These are phyloP conservation scores for Melikaiella ostensackeni DNA, from an alignment of 2,888 invertebrate genomes.

Conservation along the genomic window DNA sequence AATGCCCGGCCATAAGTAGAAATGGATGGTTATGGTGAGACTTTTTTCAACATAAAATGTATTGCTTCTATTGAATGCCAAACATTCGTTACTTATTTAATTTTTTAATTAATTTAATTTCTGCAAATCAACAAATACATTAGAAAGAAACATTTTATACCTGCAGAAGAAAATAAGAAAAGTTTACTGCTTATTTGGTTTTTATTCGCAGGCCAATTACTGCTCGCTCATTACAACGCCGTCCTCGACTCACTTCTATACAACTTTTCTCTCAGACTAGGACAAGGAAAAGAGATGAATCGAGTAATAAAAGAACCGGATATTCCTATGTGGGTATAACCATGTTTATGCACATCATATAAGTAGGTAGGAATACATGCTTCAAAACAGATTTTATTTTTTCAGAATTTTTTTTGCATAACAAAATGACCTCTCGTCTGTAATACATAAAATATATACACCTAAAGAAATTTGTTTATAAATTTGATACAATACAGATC, in stretches of 20 bases:
- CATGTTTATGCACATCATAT: not conserved
- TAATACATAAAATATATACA: not conserved
- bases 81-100: not conserved
- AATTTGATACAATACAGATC: not conserved
- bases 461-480: not conserved
- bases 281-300: constrained; percentile 58
- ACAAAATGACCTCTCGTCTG: not conserved
- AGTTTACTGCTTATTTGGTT: constrained; percentile 13
- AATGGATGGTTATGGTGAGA: too few relatives aligned
- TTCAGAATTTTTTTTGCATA: not conserved
- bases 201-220: constrained; percentile 31
- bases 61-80: too few relatives aligned
- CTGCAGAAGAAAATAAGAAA: constrained; percentile 3
- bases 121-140: not conserved
- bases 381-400: constrained; percentile 9
- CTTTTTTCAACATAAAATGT: too few relatives aligned
- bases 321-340: constrained; percentile 16
- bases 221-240: constrained; percentile 7
- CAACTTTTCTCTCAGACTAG: constrained; percentile 39
- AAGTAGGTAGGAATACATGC: not conserved
- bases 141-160: not conserved
- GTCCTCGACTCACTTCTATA: constrained; percentile 36
- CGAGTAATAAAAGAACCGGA: constrained; percentile 46
- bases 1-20: too few relatives aligned
- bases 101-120: not conserved